These are phyloP conservation scores for Stenchaetothrips biformis DNA, from an alignment of 2,888 invertebrate genomes.

Conservation along the genomic window DNA sequence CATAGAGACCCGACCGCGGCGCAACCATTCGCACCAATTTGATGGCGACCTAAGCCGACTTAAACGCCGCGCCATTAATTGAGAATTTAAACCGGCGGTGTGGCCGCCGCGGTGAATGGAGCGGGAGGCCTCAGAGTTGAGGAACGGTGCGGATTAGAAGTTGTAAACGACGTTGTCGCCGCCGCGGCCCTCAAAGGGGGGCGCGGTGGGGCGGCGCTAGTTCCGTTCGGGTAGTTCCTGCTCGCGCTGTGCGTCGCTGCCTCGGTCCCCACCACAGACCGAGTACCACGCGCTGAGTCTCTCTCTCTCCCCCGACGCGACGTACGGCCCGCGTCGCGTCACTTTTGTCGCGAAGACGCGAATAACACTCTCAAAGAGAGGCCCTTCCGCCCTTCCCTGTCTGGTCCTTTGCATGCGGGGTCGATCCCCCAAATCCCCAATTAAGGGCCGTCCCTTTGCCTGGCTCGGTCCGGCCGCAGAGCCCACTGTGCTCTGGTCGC, in stretches of 20 bases:
- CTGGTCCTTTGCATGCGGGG: no score
- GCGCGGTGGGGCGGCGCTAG: not conserved
- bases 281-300: not conserved
- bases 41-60: not conserved
- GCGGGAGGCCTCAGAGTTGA: not conserved
- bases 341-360: not conserved
- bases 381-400: no score
- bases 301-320: not conserved
- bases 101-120: not conserved
- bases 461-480: not conserved
- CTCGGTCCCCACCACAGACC: not conserved
- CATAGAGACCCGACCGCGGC: not conserved
- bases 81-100: not conserved
- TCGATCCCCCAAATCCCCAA: not conserved
- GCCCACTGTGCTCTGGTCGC: no score
- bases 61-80: constrained; percentile 13
- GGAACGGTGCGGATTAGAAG: constrained; percentile 18
- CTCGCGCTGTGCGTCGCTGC: not conserved
- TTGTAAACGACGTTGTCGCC: not conserved
- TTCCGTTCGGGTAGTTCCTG: no score
- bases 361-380: no score
- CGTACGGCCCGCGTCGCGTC: not conserved
- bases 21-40: not conserved
- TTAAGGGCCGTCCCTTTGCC: constrained; percentile 2
- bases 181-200: not conserved